Evolutionary conservation across 2,797 vertebrate species (phyloP).

Genomic region (Poecilia gillii): DNA sequence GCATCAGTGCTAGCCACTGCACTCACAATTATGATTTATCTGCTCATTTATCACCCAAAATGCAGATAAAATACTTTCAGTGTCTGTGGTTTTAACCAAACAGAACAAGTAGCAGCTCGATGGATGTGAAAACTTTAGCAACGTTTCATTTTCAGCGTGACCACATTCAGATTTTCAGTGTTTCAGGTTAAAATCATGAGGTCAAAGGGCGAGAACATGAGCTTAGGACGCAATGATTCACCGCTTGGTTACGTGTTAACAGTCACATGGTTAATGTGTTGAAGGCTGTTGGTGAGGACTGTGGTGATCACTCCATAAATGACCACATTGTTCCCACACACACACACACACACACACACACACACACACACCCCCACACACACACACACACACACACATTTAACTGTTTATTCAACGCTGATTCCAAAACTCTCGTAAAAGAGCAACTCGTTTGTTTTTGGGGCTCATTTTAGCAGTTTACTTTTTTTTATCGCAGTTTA

Average conservation of each 20-base stretch:
- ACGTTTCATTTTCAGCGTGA: background rate
- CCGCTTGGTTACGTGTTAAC: constrained; percentile 55
- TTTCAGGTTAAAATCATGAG: background rate
- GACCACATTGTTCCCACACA: constrained; percentile 68
- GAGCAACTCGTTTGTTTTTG: constrained; percentile 17
- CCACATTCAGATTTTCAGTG: constrained; percentile 7
- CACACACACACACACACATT: constrained; percentile 31
- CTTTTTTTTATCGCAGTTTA: background rate
- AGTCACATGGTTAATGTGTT: constrained; percentile 71
- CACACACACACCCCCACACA: constrained; percentile 35
- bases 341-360: constrained; percentile 28
- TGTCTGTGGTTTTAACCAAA: background rate
- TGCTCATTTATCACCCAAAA: background rate
- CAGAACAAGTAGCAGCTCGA: background rate
- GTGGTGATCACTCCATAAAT: constrained; percentile 69
- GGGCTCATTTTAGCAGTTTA: constrained; percentile 10
- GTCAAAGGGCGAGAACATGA: constrained; percentile 23
- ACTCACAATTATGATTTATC: background rate
- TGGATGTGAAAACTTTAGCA: background rate
- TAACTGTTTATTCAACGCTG: constrained; percentile 54
- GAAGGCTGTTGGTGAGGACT: constrained; percentile 68
- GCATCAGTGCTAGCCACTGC: background rate
- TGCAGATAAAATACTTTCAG: background rate
- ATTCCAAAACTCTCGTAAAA: constrained; percentile 24
- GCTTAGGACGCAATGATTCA: background rate